Evolutionary conservation across 1,140 invertebrate genomes (phyloP).

Genomic region (Lepeophtheirus salmonis): DNA sequence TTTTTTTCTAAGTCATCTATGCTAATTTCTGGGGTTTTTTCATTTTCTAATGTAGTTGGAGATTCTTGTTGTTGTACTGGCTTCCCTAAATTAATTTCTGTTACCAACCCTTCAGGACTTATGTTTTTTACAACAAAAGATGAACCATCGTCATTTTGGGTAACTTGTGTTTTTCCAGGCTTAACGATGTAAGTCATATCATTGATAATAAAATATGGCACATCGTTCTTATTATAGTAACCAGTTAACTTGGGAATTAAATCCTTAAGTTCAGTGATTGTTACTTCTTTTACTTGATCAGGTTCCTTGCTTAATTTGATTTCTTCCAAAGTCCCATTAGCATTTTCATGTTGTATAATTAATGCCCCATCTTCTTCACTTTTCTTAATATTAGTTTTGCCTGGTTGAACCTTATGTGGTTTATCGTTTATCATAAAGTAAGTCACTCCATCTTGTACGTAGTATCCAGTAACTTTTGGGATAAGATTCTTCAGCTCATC

Average conservation of each 20-base stretch:
- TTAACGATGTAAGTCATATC: not conserved
- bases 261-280: not conserved
- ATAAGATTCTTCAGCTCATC: not conserved
- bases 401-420: not conserved
- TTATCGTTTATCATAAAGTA: not conserved
- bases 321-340: not conserved
- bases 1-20: not conserved
- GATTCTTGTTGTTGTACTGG: not conserved
- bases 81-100: not conserved
- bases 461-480: not conserved
- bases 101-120: not conserved
- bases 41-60: not conserved
- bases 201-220: not conserved
- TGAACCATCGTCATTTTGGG: not conserved
- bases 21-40: not conserved
- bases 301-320: not conserved
- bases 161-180: not conserved
- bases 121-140: not conserved
- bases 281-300: not conserved
- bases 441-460: not conserved
- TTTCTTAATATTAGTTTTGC: not conserved
- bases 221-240: not conserved
- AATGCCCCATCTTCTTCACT: not conserved
- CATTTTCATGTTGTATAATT: not conserved
- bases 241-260: not conserved